Base-by-base conservation (phyloP, 37 sponge, comb jelly and placozoan species). In the Ianthella basta region DNA sequence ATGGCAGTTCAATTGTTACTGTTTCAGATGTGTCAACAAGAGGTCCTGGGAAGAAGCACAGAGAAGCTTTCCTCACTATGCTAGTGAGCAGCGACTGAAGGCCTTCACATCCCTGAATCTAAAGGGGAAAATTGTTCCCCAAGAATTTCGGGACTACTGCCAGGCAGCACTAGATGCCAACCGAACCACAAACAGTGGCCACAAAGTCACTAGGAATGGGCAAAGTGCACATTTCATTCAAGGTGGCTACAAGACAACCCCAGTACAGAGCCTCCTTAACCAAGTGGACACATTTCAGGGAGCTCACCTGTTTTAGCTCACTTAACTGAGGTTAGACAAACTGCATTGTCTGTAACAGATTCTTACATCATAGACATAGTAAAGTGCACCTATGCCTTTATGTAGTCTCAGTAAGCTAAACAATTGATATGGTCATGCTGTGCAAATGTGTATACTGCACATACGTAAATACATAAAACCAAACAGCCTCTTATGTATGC, bases 101-200 rank as follows among this genome's bases (percentile, higher is more conserved):
- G 23, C 15, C 19, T 66, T 66, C 68, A 24, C 23, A 27, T 15
- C 68, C 13, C 23, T 66, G 68, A 19, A 16, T 24, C 68, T 66
- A 66, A 66, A 66, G 68, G 68, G 68, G 13, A 66, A 66, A 66
- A n/a, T 27, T 24, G 68, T n/a, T 25, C 23, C 29, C 27, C 68
- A 56, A 18, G 59, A 15, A 19, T 56, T 56, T 18, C 59, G 59
- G 59, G 59, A 56, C 27, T 66, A 66, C 27, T 66, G 68, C 68
- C 68, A 66, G 27, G 68, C 68, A 24, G 68, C 68, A 19, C 68
- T 66, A 66, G 68, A 66, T 56, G 59, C 15, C 15, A 56, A 18
- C 18, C 16, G 18, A 18, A 56, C 15, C 59, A 15, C 59, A 56
- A 15, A 19, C 18, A 56, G 59, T 56, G 59, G 18, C 18, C 15